Base-by-base conservation (phyloP, 2,888 invertebrate genomes). In the Caenorhabditis virilis region DNA sequence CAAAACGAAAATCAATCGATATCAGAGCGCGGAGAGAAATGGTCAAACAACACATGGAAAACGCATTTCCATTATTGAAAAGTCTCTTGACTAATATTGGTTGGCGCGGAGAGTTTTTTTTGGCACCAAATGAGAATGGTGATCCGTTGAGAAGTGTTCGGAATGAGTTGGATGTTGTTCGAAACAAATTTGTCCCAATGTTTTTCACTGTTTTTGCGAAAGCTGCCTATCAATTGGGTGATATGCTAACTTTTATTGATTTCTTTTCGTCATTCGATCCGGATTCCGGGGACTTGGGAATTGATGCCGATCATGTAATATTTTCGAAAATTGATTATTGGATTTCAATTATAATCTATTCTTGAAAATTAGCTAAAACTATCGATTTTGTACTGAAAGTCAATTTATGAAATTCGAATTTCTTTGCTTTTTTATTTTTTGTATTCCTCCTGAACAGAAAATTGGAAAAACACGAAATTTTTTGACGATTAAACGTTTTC, bases 51-150 rank as follows among this genome's bases (percentile, higher is more conserved):
- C 46, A 65, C 47, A 36, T 65, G 7, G 50, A 65, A 23, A 57
- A 50, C 18, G 58, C 53, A 1, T 26, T 55, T 1, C 64, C 64
- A 13, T 46, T 59, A 23, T 41, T 64, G 27, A 53, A 51, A 4
- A 53, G 59, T 25, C 48, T 64, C 16, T 36, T 59, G 6, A 50
- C 50, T 16, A 63, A 63, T 33, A 54, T 63, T 30, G 63, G 63
- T 4, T n/a, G 52, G 6, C 53, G 58, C 3, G 15, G 46, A 0
- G 57, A 63, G 22, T 53, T 50, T 45, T 62, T 62, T 33, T 25
- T 62, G 38, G 20, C 25, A 11, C 62, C 62, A 5, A 23, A 49
- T 20, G 33, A 15, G 4, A 43, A 51, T 20, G 52, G 48, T 6
- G 62, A 62, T 45, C 62, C 62, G 18, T 49, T 56, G 51, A 41